phyloP scores from a whole-genome alignment of 2,797 vertebrate species.

The Danio tinwini region DNA sequence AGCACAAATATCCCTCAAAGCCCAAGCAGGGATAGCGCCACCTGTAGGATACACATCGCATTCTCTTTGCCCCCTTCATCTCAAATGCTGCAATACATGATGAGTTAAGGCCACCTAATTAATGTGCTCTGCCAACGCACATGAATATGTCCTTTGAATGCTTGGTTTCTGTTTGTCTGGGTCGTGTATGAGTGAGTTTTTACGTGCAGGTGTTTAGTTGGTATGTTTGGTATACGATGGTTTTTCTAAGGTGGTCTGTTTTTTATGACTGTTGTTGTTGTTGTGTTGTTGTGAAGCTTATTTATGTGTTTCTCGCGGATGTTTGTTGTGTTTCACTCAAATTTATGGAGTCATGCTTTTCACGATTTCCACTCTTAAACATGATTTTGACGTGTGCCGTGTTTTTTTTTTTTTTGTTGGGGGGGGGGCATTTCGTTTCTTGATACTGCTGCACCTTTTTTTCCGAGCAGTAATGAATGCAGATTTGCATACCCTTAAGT shows the following conservation, averaged over 20 bases:
- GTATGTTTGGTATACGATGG: slow-evolving; percentile 51
- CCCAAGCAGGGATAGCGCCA: slow-evolving; percentile 39
- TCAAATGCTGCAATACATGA: slow-evolving; percentile 45
- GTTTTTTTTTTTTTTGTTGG: slow-evolving; percentile 23
- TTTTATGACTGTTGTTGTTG: slow-evolving; percentile 46
- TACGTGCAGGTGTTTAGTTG: slow-evolving; percentile 20
- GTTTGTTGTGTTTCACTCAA: slow-evolving; percentile 48
- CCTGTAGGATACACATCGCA: slow-evolving; percentile 35
- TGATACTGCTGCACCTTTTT: slow-evolving; percentile 20
- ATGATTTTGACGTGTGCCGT: slow-evolving; percentile 47
- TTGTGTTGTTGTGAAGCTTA: slow-evolving; percentile 46
- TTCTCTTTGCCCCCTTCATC: slow-evolving; percentile 16
- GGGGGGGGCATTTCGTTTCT: slow-evolving; percentile 36
- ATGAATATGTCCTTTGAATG: slow-evolving; percentile 4
- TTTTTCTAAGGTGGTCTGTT: slow-evolving; percentile 48
- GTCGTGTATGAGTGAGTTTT: slow-evolving; percentile 26
- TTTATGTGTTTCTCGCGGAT: slow-evolving; percentile 53
- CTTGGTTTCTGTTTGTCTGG: slow-evolving; percentile 40
- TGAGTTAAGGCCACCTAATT: slow-evolving; percentile 41
- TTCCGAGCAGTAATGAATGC: not conserved
- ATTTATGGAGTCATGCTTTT: slow-evolving; percentile 33
- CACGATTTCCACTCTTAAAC: slow-evolving; percentile 9
- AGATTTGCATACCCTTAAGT: slow-evolving; percentile 19
- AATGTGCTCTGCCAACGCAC: slow-evolving; percentile 36
- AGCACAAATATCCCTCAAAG: slow-evolving; percentile 56